phyloP scores from a whole-genome alignment of 2,888 invertebrate genomes.

The Didymodactylos carnosus region DNA sequence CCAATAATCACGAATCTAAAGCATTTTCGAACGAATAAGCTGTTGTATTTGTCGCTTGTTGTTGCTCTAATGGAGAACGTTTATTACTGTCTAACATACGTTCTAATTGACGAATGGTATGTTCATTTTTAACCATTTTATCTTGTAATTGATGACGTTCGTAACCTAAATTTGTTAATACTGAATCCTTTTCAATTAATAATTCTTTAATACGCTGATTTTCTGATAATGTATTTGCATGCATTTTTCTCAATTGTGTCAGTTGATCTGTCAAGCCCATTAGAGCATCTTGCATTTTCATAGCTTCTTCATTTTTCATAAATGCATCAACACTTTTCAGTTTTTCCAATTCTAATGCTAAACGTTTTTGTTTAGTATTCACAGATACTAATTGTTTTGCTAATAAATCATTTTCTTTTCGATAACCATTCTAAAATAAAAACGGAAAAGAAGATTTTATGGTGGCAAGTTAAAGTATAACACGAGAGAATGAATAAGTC shows the following conservation, averaged over 20 bases:
- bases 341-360: constrained; percentile 14
- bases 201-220: constrained; percentile 14
- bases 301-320: constrained; percentile 13
- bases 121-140: constrained; percentile 12
- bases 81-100: constrained; percentile 2
- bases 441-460: too few species aligned
- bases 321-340: constrained; percentile 9
- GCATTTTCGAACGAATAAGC: background rate
- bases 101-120: constrained; percentile 12
- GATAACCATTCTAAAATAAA: constrained; percentile 6
- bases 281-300: constrained; percentile 15
- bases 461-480: background rate
- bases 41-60: background rate
- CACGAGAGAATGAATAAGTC: too few species aligned
- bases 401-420: constrained; percentile 10
- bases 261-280: constrained; percentile 13
- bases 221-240: constrained; percentile 8
- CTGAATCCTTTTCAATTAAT: constrained; percentile 14
- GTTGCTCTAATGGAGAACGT: background rate
- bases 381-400: constrained; percentile 14
- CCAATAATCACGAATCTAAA: background rate
- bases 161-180: constrained; percentile 5
- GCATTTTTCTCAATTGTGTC: constrained; percentile 10
- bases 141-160: constrained; percentile 14
- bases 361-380: constrained; percentile 14